These are phyloP conservation scores for Wiebesia pumilae DNA, from an alignment of 1,140 invertebrate genomes.

Conservation along the genomic window DNA sequence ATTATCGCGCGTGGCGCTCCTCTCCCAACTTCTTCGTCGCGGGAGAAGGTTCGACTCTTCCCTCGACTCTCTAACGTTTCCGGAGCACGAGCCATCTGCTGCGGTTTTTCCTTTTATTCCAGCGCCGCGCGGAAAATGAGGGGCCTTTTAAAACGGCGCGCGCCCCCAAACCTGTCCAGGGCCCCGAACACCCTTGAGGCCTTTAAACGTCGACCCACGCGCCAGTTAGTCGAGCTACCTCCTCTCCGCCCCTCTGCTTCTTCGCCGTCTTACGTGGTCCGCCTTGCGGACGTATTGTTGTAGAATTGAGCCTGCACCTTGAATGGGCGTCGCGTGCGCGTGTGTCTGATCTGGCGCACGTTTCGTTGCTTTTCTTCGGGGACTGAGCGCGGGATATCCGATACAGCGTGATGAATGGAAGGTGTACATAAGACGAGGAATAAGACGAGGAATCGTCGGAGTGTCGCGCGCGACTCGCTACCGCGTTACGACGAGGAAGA, in stretches of 20 bases:
- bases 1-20: constrained; percentile 62
- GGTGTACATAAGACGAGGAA: background rate
- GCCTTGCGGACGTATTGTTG: constrained; percentile 22
- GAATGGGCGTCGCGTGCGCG: constrained; percentile 11
- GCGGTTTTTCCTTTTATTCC: constrained; percentile 52
- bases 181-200: constrained; percentile 64
- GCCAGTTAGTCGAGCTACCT: background rate
- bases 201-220: constrained; percentile 62
- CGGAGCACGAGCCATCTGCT: constrained; percentile 59
- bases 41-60: background rate
- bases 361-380: background rate
- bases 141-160: constrained; percentile 67
- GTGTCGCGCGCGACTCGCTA: background rate
- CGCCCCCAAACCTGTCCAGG: constrained; percentile 67
- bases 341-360: background rate
- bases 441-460: background rate
- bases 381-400: background rate
- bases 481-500: constrained; percentile 15
- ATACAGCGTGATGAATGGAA: constrained; percentile 27
- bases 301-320: constrained; percentile 56
- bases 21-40: background rate
- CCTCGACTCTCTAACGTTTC: background rate
- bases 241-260: background rate
- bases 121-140: constrained; percentile 55
- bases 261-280: background rate